Evolutionary conservation across 2,888 invertebrate species (phyloP).

Genomic region (Corbicula japonica): DNA sequence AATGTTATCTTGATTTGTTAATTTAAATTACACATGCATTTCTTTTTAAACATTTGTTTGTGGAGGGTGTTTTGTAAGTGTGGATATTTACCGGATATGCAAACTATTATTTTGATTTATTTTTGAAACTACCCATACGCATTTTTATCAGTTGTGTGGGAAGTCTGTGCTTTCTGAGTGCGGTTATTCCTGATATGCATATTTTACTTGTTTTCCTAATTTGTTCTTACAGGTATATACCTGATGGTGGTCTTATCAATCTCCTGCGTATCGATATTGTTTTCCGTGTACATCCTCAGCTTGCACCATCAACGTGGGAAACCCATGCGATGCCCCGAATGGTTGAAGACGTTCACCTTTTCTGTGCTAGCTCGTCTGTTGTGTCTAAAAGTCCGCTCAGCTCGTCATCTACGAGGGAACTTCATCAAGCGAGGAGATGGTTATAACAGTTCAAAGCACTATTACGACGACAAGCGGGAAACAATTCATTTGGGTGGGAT

Average conservation of each 20-base stretch:
- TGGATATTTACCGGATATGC: too few relatives aligned
- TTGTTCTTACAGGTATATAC: constrained; percentile 81
- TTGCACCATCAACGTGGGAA: constrained; percentile 82
- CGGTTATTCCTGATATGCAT: too few relatives aligned
- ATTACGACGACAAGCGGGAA: constrained; percentile 18
- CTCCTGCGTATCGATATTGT: constrained; percentile 83
- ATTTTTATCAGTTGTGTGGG: neutral
- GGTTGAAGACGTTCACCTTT: constrained; percentile 76
- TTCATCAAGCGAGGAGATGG: constrained; percentile 1
- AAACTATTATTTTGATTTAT: too few relatives aligned
- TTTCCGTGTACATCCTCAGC: constrained; percentile 82
- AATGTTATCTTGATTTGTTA: too few relatives aligned
- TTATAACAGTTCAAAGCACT: neutral
- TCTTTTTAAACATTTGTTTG: too few relatives aligned
- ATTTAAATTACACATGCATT: too few relatives aligned
- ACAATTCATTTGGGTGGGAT: constrained; percentile 32
- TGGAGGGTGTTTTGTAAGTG: too few relatives aligned
- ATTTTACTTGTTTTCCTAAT: too few relatives aligned
- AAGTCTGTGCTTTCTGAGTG: too few relatives aligned
- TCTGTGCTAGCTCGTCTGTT: constrained; percentile 67
- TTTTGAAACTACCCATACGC: too few relatives aligned
- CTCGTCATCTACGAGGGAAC: neutral
- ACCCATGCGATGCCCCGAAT: constrained; percentile 75
- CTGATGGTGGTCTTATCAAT: constrained; percentile 83
- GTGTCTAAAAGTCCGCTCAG: constrained; percentile 60